These are phyloP conservation scores for Nothura maculosa DNA, from an alignment of 2,797 vertebrate genomes.

Conservation along the genomic window DNA sequence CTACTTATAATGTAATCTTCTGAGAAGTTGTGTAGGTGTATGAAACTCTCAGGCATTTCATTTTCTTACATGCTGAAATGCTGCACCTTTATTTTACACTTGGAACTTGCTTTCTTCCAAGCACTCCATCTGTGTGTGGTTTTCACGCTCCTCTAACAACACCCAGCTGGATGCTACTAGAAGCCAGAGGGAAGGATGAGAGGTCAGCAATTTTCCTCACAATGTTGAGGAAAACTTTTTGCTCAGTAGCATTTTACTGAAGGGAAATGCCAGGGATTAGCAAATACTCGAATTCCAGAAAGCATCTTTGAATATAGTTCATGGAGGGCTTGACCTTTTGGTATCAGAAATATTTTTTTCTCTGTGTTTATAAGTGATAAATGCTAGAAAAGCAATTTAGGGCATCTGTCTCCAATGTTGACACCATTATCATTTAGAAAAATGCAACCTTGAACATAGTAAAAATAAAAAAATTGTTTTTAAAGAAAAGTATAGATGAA, in stretches of 20 bases:
- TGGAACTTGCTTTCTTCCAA: not conserved
- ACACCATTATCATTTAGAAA: not conserved
- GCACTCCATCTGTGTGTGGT: not conserved
- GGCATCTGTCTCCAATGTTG: not conserved
- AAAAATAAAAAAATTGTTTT: not conserved
- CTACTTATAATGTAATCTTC: not conserved
- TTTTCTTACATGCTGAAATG: not conserved
- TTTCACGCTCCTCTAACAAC: not conserved
- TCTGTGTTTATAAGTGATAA: not conserved
- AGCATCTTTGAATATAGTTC: not conserved
- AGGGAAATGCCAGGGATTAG: not conserved
- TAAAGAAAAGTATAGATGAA: not conserved
- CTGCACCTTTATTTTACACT: not conserved
- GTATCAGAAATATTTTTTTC: not conserved
- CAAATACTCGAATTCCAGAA: not conserved
- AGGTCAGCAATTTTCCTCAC: fast-evolving
- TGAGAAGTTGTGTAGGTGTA: not conserved
- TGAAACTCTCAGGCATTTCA: not conserved
- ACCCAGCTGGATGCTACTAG: not conserved
- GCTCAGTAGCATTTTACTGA: not conserved
- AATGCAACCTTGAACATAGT: not conserved
- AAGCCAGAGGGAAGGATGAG: not conserved
- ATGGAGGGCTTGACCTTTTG: not conserved
- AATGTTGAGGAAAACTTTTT: not conserved
- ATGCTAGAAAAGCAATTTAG: not conserved